Evolutionary conservation across 2,797 vertebrate species (phyloP).

Genomic region (Hippocampus kuda): DNA sequence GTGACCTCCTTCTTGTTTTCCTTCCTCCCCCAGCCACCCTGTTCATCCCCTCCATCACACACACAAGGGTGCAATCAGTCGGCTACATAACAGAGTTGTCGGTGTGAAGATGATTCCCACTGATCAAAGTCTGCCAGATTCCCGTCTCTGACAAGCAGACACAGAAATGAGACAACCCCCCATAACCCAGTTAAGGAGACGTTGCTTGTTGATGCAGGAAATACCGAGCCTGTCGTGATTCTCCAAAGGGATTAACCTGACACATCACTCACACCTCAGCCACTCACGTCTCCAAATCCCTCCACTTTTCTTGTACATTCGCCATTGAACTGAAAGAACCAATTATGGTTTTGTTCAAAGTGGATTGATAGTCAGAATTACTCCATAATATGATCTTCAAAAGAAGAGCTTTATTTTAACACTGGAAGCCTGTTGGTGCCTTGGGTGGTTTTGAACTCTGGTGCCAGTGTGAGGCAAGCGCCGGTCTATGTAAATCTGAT

Average conservation of each 20-base stretch:
- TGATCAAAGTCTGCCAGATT: slow-evolving; percentile 62
- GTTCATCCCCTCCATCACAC: slow-evolving; percentile 17
- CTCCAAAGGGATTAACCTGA: slow-evolving; percentile 45
- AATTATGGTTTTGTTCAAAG: not conserved
- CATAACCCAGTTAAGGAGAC: slow-evolving; percentile 51
- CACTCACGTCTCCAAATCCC: slow-evolving; percentile 27
- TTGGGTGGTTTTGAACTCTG: slow-evolving; percentile 24
- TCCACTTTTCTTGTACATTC: slow-evolving; percentile 1
- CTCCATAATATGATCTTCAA: slow-evolving; percentile 1
- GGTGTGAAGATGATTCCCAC: slow-evolving; percentile 56
- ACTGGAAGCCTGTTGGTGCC: slow-evolving; percentile 11
- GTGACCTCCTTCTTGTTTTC: slow-evolving; percentile 26
- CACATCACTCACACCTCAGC: slow-evolving; percentile 32
- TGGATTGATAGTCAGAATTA: slow-evolving; percentile 23
- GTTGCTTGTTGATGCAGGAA: slow-evolving; percentile 49
- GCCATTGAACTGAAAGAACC: slow-evolving; percentile 3
- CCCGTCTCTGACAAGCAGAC: slow-evolving; percentile 45
- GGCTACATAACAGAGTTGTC: slow-evolving; percentile 50
- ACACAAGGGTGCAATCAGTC: slow-evolving; percentile 36
- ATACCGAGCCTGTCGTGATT: slow-evolving; percentile 49
- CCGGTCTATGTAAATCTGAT: slow-evolving; percentile 41
- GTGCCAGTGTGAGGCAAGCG: slow-evolving; percentile 28
- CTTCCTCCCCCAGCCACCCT: slow-evolving; percentile 15
- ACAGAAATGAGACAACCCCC: slow-evolving; percentile 48
- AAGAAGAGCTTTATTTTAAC: slow-evolving; percentile 5